A percentile compares a stretch with the other conserved stretches of the same genome.
phyloP scores from a whole-genome alignment of 2,113 vertebrate genomes.

The Cichladusa arquata region DNA sequence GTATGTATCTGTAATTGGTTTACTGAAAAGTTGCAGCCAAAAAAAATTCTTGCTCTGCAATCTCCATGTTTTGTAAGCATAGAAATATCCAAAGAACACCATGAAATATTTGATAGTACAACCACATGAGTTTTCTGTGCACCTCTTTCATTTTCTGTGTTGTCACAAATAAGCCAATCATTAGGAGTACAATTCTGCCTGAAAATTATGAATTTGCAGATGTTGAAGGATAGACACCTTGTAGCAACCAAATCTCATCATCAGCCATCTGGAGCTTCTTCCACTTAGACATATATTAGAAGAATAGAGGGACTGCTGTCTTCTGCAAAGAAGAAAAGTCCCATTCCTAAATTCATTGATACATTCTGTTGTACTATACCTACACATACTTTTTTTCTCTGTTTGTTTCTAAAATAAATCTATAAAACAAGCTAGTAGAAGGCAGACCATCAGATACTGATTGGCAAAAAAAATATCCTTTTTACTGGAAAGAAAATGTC shows the following conservation, averaged over 20 bases:
- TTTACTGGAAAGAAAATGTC: not conserved
- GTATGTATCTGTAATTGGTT: not conserved
- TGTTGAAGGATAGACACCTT: not conserved
- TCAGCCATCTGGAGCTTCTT: conserved; percentile 26
- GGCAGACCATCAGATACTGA: not conserved
- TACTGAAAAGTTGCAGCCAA: not conserved
- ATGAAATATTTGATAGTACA: not conserved
- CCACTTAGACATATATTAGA: not conserved
- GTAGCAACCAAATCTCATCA: conserved; percentile 41
- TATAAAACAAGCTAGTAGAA: not conserved
- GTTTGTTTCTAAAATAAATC: not conserved
- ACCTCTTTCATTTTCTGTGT: not conserved
- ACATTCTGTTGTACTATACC: not conserved
- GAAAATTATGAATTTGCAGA: conserved; percentile 7
- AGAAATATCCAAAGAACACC: not conserved
- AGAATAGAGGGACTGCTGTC: not conserved
- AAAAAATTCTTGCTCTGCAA: not conserved
- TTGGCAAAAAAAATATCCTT: not conserved
- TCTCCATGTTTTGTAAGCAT: not conserved
- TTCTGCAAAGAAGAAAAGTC: not conserved
- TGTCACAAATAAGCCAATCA: not conserved
- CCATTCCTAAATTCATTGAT: not conserved
- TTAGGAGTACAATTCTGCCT: not conserved
- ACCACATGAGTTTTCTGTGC: not conserved
- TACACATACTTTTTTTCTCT: not conserved